Conservation (phyloP, 2,113 vertebrate species). For the Dasypus novemcinctus region DNA sequence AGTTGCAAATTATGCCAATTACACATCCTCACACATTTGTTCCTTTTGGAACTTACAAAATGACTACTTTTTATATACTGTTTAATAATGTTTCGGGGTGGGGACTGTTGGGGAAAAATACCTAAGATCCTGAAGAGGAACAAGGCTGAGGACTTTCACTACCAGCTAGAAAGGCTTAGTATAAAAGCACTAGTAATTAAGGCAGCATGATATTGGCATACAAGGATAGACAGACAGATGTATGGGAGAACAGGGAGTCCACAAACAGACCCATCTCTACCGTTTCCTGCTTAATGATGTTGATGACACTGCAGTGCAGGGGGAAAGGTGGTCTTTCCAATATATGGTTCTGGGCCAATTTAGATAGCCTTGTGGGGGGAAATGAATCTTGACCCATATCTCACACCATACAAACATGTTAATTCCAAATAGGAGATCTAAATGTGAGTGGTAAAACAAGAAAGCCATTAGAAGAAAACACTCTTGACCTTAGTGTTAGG, state of each 20-base stretch:
- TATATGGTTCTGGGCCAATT: no score
- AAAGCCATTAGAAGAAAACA: slow-evolving; percentile 37
- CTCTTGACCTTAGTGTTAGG: background rate
- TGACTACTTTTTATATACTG: background rate
- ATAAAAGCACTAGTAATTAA: background rate
- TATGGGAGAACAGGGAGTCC: background rate
- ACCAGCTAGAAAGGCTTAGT: background rate
- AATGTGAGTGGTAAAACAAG: background rate
- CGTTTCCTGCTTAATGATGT: background rate
- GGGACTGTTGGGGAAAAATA: background rate
- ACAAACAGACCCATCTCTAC: background rate
- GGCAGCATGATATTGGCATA: background rate
- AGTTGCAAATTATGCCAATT: background rate
- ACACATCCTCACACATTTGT: background rate
- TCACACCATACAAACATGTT: background rate
- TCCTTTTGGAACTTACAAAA: background rate
- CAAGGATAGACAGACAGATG: background rate
- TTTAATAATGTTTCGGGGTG: background rate
- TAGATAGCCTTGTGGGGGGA: no score
- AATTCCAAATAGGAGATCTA: background rate
- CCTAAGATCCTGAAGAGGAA: background rate
- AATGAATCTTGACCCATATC: no score
- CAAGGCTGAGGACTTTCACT: background rate
- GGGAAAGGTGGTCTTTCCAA: background rate
- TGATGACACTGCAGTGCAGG: background rate